These are phyloP conservation scores for Trialeurodes vaporariorum DNA, from an alignment of 1,140 invertebrate genomes.

Conservation along the genomic window DNA sequence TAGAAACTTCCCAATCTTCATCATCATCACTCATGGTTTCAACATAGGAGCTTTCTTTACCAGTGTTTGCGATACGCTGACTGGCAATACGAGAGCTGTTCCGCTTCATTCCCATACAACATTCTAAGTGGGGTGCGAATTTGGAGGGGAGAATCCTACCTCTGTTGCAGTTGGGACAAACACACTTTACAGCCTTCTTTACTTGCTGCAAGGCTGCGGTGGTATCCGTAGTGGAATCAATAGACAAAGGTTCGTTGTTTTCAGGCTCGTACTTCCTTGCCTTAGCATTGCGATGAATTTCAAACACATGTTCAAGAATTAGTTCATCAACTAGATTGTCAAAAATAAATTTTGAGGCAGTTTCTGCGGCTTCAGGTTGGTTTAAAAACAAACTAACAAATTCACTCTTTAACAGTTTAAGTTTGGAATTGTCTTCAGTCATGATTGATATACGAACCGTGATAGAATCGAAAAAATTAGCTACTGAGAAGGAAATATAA, in stretches of 20 bases:
- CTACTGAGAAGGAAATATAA: too few species aligned
- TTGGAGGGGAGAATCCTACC: neutral
- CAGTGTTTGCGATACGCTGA: neutral
- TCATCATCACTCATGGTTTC: neutral
- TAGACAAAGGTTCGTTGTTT: neutral
- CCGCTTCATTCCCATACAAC: neutral
- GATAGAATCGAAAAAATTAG: too few species aligned
- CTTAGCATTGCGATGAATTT: neutral
- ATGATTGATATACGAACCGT: too few species aligned
- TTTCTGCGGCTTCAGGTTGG: neutral
- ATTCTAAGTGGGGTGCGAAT: neutral
- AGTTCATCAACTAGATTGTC: neutral
- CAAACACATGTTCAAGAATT: neutral
- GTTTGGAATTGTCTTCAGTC: neutral
- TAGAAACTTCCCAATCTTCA: neutral
- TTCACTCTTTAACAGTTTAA: neutral
- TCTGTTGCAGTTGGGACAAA: neutral
- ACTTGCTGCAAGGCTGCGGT: neutral
- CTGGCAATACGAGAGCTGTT: neutral
- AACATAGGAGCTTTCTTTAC: neutral
- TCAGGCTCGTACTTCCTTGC: neutral
- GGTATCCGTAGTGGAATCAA: neutral
- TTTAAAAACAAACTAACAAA: neutral
- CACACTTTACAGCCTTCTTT: neutral
- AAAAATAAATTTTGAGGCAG: neutral